Evolutionary conservation across 2,113 vertebrate genomes (phyloP).

Genomic region (Macquaria australasica): DNA sequence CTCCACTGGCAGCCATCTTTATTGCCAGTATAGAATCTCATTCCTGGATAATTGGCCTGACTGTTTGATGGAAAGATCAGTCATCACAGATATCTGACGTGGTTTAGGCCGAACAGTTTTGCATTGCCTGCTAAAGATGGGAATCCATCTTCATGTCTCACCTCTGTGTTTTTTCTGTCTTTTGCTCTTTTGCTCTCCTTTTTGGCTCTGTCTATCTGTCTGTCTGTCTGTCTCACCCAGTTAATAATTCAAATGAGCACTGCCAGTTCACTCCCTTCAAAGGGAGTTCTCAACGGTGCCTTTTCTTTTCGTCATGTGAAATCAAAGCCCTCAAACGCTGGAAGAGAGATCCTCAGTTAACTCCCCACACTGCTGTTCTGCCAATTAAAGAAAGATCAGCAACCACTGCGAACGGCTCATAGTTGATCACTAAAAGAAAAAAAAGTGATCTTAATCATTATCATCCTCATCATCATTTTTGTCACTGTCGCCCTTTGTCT

Average conservation of each 20-base stretch:
- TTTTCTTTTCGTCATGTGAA: conserved; percentile 78
- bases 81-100: conserved; percentile 10
- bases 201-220: conserved; percentile 20
- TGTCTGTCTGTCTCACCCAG: conserved; percentile 54
- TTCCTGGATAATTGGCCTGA: conserved; percentile 55
- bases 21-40: conserved; percentile 13
- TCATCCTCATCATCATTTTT: conserved; percentile 55
- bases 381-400: conserved; percentile 77
- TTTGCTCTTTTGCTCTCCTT: conserved; percentile 43
- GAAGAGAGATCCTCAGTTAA: conserved; percentile 67
- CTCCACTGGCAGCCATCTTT: conserved; percentile 41
- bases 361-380: conserved; percentile 49
- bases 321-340: conserved; percentile 75
- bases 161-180: conserved; percentile 46
- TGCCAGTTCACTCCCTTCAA: conserved; percentile 77
- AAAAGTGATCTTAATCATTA: conserved; percentile 55
- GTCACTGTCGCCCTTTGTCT: conserved; percentile 58
- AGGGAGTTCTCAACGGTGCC: conserved; percentile 72
- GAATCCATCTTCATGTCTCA: conserved; percentile 53
- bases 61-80: conserved; percentile 57
- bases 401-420: conserved; percentile 41
- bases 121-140: conserved; percentile 38
- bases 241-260: conserved; percentile 83
- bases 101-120: conserved; percentile 26
- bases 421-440: conserved; percentile 53